These are phyloP conservation scores for Macropus fuliginosus DNA, from an alignment of 2,797 vertebrate genomes.

Conservation along the genomic window DNA sequence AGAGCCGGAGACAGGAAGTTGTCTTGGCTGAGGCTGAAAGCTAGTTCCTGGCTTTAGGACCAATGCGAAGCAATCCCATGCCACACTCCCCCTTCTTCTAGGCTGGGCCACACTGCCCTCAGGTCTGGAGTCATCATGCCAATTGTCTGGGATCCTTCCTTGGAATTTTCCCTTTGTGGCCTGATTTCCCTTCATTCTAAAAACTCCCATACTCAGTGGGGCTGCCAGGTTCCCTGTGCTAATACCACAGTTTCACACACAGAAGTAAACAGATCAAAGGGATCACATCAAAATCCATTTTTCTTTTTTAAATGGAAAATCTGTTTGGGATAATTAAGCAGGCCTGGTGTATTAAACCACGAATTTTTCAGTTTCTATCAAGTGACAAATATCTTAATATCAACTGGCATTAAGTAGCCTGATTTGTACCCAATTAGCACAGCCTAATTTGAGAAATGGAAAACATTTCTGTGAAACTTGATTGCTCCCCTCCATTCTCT, in stretches of 20 bases:
- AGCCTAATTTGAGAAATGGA: conserved; percentile 49
- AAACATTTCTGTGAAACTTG: conserved; percentile 64
- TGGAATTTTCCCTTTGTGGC: not conserved
- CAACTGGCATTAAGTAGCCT: conserved; percentile 70
- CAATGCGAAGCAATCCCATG: not conserved
- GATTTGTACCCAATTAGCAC: conserved; percentile 73
- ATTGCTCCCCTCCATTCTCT: conserved; percentile 41
- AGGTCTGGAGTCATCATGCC: not conserved
- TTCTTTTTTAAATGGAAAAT: conserved; percentile 66
- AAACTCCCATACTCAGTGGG: conserved; percentile 49
- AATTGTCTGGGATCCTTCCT: not conserved
- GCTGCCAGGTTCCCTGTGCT: conserved; percentile 31
- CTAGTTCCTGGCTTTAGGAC: not conserved
- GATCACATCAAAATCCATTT: conserved; percentile 74
- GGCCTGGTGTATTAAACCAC: conserved; percentile 58
- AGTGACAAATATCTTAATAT: conserved; percentile 74
- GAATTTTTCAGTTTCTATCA: conserved; percentile 68
- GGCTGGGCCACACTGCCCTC: not conserved
- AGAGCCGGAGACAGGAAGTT: conserved; percentile 3
- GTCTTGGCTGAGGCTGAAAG: not conserved
- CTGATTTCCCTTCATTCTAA: conserved; percentile 2
- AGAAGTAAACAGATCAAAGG: conserved; percentile 69
- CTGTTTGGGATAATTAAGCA: conserved; percentile 62
- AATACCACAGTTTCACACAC: conserved; percentile 48
- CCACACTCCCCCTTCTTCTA: not conserved